Base-by-base conservation (phyloP, 1,140 invertebrate species). In the Bactericera cockerelli region DNA sequence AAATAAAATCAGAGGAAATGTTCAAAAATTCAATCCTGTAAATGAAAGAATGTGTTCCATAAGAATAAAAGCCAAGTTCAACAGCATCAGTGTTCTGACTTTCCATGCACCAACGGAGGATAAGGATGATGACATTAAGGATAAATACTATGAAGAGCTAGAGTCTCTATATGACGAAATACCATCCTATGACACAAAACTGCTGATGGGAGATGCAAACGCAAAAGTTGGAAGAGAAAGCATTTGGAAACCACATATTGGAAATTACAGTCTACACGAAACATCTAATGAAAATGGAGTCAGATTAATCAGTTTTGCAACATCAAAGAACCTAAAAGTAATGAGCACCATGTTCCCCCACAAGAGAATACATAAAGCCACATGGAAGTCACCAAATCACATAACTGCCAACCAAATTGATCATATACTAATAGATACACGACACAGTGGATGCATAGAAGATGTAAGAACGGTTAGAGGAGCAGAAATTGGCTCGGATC, bases 241-340 rank as follows among this genome's bases (percentile, higher is more conserved):
- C 13, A 16, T 24, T 25, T 59, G 49, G 53, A 59, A 56, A 26
- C 22, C 28, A 0, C 60, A 57, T 49, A 62, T 70, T 63, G 16
- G 69, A 64, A 58, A 72, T 42, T 53, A 73, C 57, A 56, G 70
- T 66, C 55, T 62, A 63, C 62, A 72, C 61, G 19, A 59, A 31
- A 11, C 8, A 31, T 33, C 56, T 6, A 65, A 62, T 59, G 62
- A 63, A 16, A 65, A 65, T 61, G 64, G 61, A 4, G 16, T 56
- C 22, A 59, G 59, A 55, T 55, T 65, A 14, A 56, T 62, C 14
- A 57, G 61, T 24, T 61, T 68, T 57, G 62, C 61, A 10, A 25
- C 26, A 11, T 58, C 36, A 11, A 63, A 61, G 24, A 62, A 60
- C 21, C 55, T 67, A 57, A 62, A 49, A 54, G 31, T 63, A 57